A percentile compares a stretch with the other conserved stretches of the same genome.
phyloP scores from a whole-genome alignment of 2,888 invertebrate species.

The Bombylius discolor region DNA sequence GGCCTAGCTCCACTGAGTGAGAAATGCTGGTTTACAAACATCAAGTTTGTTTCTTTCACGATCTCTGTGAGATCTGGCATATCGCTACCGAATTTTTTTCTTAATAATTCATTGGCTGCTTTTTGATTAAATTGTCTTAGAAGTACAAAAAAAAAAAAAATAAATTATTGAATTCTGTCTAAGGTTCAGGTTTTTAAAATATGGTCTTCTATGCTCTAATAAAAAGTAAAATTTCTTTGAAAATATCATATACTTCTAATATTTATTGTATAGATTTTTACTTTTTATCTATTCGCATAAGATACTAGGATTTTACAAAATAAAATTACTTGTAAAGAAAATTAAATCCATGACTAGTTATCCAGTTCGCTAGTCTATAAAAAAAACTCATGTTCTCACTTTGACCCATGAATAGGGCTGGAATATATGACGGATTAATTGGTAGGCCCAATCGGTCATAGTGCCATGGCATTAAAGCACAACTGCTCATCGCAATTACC shows the following conservation, averaged over 20 bases:
- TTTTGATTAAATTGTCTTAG: constrained; percentile 13
- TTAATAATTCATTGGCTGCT: constrained; percentile 27
- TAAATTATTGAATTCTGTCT: not conserved
- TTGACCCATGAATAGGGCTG: constrained; percentile 40
- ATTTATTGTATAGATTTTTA: too few species aligned
- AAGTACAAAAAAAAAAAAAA: not conserved
- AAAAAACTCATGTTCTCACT: constrained; percentile 36
- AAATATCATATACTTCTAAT: not conserved
- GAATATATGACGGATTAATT: constrained; percentile 45
- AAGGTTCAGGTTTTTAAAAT: not conserved
- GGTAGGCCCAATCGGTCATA: constrained; percentile 45
- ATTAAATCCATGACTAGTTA: constrained; percentile 24
- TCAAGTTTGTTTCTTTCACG: constrained; percentile 31
- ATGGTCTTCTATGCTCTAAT: not conserved
- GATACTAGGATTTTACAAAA: too few species aligned
- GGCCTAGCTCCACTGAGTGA: constrained; percentile 40
- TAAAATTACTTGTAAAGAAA: constrained; percentile 23
- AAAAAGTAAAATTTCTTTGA: not conserved
- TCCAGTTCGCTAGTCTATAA: constrained; percentile 37
- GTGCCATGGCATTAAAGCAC: constrained; percentile 48
- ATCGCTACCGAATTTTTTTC: constrained; percentile 33
- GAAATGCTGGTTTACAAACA: constrained; percentile 43
- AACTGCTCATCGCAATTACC: constrained; percentile 43
- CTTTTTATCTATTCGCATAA: too few species aligned
- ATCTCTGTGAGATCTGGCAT: constrained; percentile 39